Conservation (phyloP, 2,797 vertebrate genomes). For the Chaetodon trifasciatus region DNA sequence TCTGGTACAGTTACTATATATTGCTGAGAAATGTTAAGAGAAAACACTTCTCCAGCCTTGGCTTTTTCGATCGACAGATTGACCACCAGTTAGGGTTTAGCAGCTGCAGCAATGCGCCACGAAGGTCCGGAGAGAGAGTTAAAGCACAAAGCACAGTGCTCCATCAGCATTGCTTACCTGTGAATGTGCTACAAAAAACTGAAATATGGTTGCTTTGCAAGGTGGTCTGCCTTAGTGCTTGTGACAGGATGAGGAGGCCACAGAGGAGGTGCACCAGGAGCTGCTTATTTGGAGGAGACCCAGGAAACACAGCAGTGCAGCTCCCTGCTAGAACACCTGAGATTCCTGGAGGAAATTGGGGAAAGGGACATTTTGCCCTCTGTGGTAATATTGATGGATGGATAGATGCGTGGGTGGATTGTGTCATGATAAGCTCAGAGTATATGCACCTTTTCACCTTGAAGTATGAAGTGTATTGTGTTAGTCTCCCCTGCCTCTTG, state of each 20-base stretch:
- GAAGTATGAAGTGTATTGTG: constrained; percentile 54
- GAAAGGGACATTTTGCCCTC: constrained; percentile 15
- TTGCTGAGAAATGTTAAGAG: neutral
- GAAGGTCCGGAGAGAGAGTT: neutral
- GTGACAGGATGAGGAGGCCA: constrained; percentile 6
- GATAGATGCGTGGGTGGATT: constrained; percentile 43
- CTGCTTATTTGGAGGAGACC: neutral
- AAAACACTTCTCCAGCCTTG: neutral
- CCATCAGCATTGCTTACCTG: constrained; percentile 6
- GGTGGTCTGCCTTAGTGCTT: neutral
- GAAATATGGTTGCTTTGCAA: constrained; percentile 12
- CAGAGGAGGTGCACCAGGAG: constrained; percentile 2
- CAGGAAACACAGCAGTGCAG: constrained; percentile 30
- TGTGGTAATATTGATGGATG: constrained; percentile 46
- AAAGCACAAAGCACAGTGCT: constrained; percentile 3
- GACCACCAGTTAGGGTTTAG: neutral
- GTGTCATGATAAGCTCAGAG: constrained; percentile 41
- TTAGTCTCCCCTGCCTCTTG: constrained; percentile 49
- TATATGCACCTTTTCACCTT: constrained; percentile 63
- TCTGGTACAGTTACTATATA: too few relatives aligned
- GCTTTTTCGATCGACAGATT: constrained; percentile 12
- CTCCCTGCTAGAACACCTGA: constrained; percentile 12
- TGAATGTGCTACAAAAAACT: constrained; percentile 7
- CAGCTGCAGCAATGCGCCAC: neutral
- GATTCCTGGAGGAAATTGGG: constrained; percentile 11